Conservation (phyloP, 1,140 invertebrate species). For the Ridgeia piscesae region DNA sequence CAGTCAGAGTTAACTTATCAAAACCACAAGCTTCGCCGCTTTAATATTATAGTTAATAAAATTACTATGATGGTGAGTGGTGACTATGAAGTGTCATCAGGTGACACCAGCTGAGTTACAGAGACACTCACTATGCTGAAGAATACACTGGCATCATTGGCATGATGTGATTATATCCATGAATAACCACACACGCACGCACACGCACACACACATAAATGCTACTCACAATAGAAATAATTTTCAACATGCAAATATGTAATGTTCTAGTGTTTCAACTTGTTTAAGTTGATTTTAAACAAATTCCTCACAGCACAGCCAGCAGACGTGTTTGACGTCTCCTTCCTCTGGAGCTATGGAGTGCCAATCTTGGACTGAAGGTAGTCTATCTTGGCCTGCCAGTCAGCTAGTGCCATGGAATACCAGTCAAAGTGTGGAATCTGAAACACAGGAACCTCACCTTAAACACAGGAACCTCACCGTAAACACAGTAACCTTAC, state of each 20-base stretch:
- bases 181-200: too few relatives aligned
- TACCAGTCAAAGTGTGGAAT: background rate
- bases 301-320: background rate
- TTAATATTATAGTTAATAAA: too few relatives aligned
- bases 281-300: background rate
- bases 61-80: too few relatives aligned
- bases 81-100: too few relatives aligned
- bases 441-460: background rate
- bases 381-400: background rate
- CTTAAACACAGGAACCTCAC: background rate
- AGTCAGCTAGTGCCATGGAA: background rate
- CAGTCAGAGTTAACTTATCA: too few relatives aligned
- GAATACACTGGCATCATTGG: too few relatives aligned
- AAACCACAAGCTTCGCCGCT: too few relatives aligned
- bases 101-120: too few relatives aligned
- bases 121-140: too few relatives aligned
- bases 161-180: too few relatives aligned
- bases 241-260: too few relatives aligned
- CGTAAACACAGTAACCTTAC: background rate
- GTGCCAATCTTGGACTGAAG: background rate
- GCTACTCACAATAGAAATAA: background rate
- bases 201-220: background rate
- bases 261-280: background rate
- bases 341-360: background rate
- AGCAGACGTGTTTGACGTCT: background rate